Base-by-base conservation (phyloP, 2,113 vertebrate species). In the Trematomus loennbergii region DNA sequence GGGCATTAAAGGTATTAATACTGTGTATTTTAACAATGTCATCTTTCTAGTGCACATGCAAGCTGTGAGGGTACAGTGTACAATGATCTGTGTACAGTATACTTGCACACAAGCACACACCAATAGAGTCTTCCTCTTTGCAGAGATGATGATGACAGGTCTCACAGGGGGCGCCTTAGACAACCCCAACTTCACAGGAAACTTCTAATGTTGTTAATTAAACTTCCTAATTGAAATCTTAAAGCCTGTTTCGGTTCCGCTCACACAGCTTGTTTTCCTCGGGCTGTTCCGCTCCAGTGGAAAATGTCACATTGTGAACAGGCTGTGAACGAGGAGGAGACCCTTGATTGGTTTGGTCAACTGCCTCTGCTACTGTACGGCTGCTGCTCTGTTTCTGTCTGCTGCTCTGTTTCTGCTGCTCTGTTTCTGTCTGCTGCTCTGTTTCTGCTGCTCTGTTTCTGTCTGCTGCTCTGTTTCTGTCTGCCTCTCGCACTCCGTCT, bases 191-290 rank as follows among this genome's bases (percentile, higher is more conserved):
- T 76, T 86, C 79, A 87, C 65, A 81, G 74, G 72, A 20, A n/a
- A 55, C 63, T 57, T 78, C 55, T 59, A 49, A 12, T 25, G 18
- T 17, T 71, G 64, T 81, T 88, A 79, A 84, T 88, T 78, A 78
- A 70, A 71, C 20, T 64, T 65, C 60, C 66, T 84, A 82, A 82
- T 87, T 84, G 67, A 82, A 82, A 89, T 61, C 36, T 76, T 90
- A 67, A 85, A 72, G 64, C 53, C 5, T 25, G 20, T 68, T 84
- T 84, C 52, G 60, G 75, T 71, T 84, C 72, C n/a, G 25, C 81
- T 88, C 75, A 53, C 48, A 60, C 57, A 48, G 64, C 45, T 40
- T 72, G 68, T 61, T 40, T 84, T 79, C 75, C 54, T 75, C 29
- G 2, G 54, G 60, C 86, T 81, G 65, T 78, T 84, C 25, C 48